Conservation (phyloP, 2,888 invertebrate genomes). For the Uropetala carovei region DNA sequence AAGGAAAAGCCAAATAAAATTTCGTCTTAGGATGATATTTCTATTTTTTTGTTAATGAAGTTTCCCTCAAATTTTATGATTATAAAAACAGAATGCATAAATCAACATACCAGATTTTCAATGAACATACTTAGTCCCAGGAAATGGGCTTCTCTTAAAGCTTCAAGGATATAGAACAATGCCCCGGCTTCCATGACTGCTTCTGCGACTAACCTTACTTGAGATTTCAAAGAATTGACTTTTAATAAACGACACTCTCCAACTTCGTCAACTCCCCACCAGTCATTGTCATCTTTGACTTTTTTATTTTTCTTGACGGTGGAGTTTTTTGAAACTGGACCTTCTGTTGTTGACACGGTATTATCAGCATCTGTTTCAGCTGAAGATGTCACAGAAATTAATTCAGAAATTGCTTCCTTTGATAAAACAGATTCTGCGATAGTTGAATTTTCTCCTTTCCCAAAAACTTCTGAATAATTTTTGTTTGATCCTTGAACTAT, state of each 20-base stretch:
- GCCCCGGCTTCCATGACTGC: constrained; percentile 88
- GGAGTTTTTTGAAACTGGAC: constrained; percentile 3
- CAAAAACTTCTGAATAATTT: not conserved
- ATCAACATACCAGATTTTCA: constrained; percentile 88
- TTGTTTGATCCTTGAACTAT: not conserved
- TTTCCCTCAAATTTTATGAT: not conserved
- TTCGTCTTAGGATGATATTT: too few relatives aligned
- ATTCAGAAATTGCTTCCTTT: not conserved
- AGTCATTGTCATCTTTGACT: constrained; percentile 80
- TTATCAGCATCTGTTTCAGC: not conserved
- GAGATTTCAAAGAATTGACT: constrained; percentile 79
- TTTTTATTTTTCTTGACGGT: constrained; percentile 69
- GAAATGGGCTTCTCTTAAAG: constrained; percentile 91
- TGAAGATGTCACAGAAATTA: not conserved
- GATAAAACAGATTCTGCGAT: not conserved
- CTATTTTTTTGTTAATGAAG: not conserved
- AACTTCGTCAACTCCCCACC: constrained; percentile 78
- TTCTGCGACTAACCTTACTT: constrained; percentile 87
- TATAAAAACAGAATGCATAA: not conserved
- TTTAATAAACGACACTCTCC: constrained; percentile 85
- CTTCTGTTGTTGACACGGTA: not conserved
- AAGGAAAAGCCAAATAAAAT: too few relatives aligned
- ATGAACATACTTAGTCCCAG: constrained; percentile 96
- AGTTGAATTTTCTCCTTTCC: not conserved
- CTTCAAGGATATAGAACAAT: constrained; percentile 88